phyloP scores from a whole-genome alignment of 2,113 vertebrate species.

The Carettochelys insculpta region DNA sequence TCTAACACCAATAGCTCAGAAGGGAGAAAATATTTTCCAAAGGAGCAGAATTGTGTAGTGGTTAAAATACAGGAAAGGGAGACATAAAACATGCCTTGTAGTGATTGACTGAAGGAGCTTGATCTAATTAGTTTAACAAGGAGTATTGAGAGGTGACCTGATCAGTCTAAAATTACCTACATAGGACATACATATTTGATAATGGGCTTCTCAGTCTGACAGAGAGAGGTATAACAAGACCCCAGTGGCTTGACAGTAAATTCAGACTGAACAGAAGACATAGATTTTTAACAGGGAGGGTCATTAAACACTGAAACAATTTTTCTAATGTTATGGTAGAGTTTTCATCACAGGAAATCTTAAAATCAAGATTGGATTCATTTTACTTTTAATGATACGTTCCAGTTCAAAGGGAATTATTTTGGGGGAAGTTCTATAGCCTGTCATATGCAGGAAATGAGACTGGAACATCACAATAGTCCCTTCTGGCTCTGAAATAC shows the following conservation, averaged over 20 bases:
- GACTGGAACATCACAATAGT: background rate
- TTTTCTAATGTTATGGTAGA: background rate
- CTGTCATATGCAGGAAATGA: background rate
- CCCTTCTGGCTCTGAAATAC: background rate
- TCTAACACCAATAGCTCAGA: background rate
- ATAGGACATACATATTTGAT: background rate
- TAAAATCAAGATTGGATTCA: background rate
- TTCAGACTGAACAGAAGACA: background rate
- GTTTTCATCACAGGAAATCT: background rate
- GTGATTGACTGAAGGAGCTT: background rate
- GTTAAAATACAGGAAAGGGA: background rate
- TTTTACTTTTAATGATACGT: background rate
- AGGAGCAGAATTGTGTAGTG: background rate
- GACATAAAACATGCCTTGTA: background rate
- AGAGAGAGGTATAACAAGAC: background rate
- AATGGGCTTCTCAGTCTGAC: background rate
- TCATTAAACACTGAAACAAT: background rate
- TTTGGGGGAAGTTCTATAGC: background rate
- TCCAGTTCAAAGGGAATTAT: background rate
- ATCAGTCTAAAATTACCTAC: background rate
- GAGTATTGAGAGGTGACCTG: background rate
- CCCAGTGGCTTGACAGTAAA: background rate
- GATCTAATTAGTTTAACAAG: background rate
- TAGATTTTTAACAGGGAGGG: background rate
- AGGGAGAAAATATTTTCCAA: background rate